phyloP scores from a whole-genome alignment of 2,888 invertebrate genomes.

The Nemurella pictetii region DNA sequence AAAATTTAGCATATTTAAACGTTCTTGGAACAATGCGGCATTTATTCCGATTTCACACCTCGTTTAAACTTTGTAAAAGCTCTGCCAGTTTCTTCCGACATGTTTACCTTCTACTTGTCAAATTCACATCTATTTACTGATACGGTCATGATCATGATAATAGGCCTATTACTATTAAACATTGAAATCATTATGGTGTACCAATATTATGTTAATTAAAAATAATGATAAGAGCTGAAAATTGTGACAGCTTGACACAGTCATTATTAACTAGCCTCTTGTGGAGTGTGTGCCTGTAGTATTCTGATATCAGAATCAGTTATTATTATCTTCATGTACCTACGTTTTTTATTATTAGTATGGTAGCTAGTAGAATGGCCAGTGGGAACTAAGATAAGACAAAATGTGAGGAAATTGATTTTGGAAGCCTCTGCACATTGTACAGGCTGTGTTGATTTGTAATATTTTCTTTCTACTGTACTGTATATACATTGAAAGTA shows the following conservation, averaged over 20 bases:
- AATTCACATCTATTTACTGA: conserved; percentile 22
- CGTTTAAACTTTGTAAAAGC: not conserved
- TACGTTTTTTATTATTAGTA: conserved; percentile 8
- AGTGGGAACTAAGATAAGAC: conserved; percentile 4
- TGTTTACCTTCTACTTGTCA: conserved; percentile 28
- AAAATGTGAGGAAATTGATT: conserved; percentile 13
- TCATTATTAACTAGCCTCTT: conserved; percentile 36
- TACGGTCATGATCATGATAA: conserved; percentile 20
- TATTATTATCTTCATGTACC: conserved; percentile 34
- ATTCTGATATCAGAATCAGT: conserved; percentile 32
- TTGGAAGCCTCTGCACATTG: conserved; percentile 6
- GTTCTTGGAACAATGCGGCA: not conserved
- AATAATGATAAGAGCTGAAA: conserved; percentile 7
- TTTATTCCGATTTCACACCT: not conserved
- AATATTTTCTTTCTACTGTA: not conserved
- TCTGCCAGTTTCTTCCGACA: not conserved
- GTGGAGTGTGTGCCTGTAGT: conserved; percentile 42
- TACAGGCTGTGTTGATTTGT: conserved; percentile 1
- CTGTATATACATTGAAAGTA: not conserved
- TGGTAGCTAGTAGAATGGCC: not conserved
- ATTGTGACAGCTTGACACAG: conserved; percentile 11
- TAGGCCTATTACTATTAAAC: conserved; percentile 29
- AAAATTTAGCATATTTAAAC: conserved; percentile 25
- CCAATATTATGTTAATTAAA: not conserved
- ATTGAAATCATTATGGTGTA: conserved; percentile 9